Evolutionary conservation across 2,113 vertebrate genomes (phyloP).

Genomic region (Chroicocephalus ridibundus): DNA sequence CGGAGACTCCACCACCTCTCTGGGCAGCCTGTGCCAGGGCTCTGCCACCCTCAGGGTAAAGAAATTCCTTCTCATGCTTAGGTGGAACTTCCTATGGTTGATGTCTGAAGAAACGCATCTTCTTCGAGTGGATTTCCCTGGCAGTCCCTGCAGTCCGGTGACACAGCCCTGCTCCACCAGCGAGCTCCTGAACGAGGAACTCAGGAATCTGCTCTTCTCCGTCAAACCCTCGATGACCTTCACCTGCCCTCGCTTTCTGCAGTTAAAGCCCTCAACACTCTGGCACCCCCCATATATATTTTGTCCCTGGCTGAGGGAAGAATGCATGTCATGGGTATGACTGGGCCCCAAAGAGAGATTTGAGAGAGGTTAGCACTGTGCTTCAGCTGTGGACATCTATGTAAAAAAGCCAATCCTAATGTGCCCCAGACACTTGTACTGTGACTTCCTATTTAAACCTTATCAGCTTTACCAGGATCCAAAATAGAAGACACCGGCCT

Average conservation of each 20-base stretch:
- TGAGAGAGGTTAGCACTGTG: not conserved
- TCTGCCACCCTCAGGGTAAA: too few species aligned
- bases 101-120: not conserved
- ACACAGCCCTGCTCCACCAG: not conserved
- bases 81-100: too few species aligned
- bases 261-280: not conserved
- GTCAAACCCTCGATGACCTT: not conserved
- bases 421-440: not conserved
- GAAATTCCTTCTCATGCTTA: too few species aligned
- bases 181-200: not conserved
- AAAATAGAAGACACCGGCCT: conserved; percentile 21
- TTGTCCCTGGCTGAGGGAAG: not conserved
- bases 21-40: too few species aligned
- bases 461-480: conserved; percentile 22
- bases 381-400: not conserved
- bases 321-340: not conserved
- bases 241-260: fast-evolving
- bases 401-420: not conserved
- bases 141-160: fast-evolving
- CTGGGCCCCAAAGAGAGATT: not conserved
- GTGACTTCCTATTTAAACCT: conserved; percentile 13
- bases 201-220: not conserved
- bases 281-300: fast-evolving
- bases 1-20: too few species aligned
- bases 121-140: fast-evolving